Base-by-base conservation (phyloP, 2,888 invertebrate species). In the Aelia acuminata region DNA sequence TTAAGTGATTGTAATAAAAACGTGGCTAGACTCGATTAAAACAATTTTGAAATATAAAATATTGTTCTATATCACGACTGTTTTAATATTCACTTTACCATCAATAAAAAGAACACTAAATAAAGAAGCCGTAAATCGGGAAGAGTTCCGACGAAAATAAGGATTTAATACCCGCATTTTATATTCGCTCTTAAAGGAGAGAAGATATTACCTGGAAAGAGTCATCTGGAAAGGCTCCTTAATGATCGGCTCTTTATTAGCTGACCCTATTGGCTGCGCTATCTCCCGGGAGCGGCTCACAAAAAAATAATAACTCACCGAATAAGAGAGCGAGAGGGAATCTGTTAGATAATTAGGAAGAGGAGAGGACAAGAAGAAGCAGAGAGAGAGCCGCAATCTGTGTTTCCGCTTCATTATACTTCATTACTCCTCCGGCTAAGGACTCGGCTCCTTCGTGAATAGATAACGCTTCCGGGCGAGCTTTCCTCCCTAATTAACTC, bases 341-440 rank as follows among this genome's bases (percentile, higher is more conserved):
- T 80, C 80, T 80, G 80, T 80, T 86, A 43, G 63, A 86, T 86
- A 86, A 63, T 50, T 63, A 53, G 53, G 7, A n/a, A 7, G 63
- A 10, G 31, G 18, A 43, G 43, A 10, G 11, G 47, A 43, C 63
- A 70, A 70, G 63, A 35, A 70, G 63, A 70, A 31, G 57, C 57
- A 53, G 87, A 39, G 85, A n/a, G 85, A 43, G 48, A 86, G 87
- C 84, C 90, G 89, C 90, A 90, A 90, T 90, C 90, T 90, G 90
- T 90, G 90, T 90, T 90, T 90, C 90, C 88, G 89, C 89, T 89
- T 90, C 90, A 90, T 90, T 90, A 89, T 89, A 85, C 89, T 90
- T 90, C 90, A 90, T 88, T 89, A 80, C 35, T 3, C 2, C 43
- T 0, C n/a, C 0, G 43, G 80, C 80, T 80, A 80, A 80, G 80